These are phyloP conservation scores for Tinamus major DNA, from an alignment of 2,797 vertebrate genomes.

Conservation along the genomic window DNA sequence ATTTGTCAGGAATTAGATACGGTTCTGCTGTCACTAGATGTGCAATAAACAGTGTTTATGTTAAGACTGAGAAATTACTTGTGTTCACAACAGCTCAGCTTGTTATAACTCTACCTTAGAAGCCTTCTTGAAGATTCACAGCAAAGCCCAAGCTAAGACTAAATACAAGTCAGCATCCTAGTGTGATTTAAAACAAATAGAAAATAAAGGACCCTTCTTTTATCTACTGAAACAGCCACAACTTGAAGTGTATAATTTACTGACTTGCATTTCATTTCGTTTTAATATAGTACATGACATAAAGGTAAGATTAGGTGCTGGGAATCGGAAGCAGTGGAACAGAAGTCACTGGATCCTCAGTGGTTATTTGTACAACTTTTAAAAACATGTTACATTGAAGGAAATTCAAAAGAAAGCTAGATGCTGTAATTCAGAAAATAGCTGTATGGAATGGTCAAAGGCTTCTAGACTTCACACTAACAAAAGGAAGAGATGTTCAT, in stretches of 20 bases:
- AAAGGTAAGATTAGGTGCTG: slow-evolving; percentile 46
- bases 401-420: slow-evolving; percentile 16
- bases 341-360: slow-evolving; percentile 38
- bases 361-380: slow-evolving; percentile 43
- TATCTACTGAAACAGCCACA: slow-evolving; percentile 49
- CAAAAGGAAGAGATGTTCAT: background rate
- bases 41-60: slow-evolving; percentile 54
- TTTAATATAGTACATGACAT: slow-evolving; percentile 58
- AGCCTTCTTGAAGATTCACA: slow-evolving; percentile 55
- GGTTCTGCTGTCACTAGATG: background rate
- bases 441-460: background rate
- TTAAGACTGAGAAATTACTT: slow-evolving; percentile 64
- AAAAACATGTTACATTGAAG: slow-evolving; percentile 15
- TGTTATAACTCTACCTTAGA: slow-evolving; percentile 61
- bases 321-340: slow-evolving; percentile 44
- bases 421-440: slow-evolving; percentile 29
- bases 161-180: slow-evolving; percentile 47
- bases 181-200: slow-evolving; percentile 66
- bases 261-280: slow-evolving; percentile 64
- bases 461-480: background rate
- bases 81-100: slow-evolving; percentile 47
- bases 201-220: slow-evolving; percentile 36
- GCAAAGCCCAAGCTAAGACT: slow-evolving; percentile 36
- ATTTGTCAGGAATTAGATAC: slow-evolving; percentile 49
- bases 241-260: slow-evolving; percentile 67